Evolutionary conservation across 2,113 vertebrate genomes (phyloP), one percentile per base, ranked within the genome.

Genomic region (Alectura lathami): DNA sequence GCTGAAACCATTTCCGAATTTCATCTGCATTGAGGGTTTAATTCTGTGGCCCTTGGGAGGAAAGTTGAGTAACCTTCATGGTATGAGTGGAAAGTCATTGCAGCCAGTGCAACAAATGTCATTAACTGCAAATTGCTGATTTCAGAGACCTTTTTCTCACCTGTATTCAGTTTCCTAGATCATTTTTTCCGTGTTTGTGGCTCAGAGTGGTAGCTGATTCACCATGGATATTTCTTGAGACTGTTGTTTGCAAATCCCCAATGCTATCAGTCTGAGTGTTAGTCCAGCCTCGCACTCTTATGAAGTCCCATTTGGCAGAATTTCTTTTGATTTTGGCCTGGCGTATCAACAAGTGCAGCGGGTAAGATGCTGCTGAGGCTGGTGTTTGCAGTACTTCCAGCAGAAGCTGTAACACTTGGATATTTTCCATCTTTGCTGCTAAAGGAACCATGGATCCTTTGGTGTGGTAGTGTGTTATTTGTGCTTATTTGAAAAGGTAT

Each of bases 71-170:
- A 75, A 92, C 91, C 77, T 76, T 76, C 56, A 54, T 73, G 83
- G 54, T 36, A 34, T 50, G 85, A 91, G 62, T 70, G 66, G 94
- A 43, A 94, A 88, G 48, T 69, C 78, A 79, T 60, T 91, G 90
- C 80, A 91, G 79, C 23, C 72, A 60, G 56, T 88, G 76, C 91
- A 89, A 32, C 56, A 89, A 93, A 96, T 89, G 79, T 89, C 78
- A 82, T 95, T 91, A 94, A 54, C 75, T 88, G 63, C 83, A 89
- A 67, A 92, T 74, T 77, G 79, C 73, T 57, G 18, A 30, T 64
- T 80, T 57, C 68, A 85, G 73, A 56, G 56, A 83, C 68, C 83
- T 20, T 38, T 51, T 73, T 83, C 66, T 66, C 0, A 3, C 53
- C 56, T 60, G 69, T 53, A 11, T 68, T 74, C 21, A 0, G 67